Conservation (phyloP, 2,888 invertebrate genomes). For the Alentia gelatinosa region DNA sequence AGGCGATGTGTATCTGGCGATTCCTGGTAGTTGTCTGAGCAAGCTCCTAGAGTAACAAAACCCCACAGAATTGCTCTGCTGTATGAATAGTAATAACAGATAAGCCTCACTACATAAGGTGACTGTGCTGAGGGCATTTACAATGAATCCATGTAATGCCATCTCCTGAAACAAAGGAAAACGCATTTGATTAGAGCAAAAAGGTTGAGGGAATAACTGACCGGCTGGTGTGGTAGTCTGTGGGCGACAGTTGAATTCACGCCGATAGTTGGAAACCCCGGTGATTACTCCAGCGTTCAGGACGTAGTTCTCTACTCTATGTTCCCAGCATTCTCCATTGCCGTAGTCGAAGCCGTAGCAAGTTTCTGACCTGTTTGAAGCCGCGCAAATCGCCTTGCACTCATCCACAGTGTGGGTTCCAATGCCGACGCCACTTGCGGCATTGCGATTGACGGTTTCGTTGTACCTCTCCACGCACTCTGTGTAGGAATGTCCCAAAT, state of each 20-base stretch:
- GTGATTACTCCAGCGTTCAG: neutral
- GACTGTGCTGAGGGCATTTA: too few species aligned
- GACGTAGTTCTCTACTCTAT: neutral
- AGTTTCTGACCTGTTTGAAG: neutral
- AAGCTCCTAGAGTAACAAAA: too few species aligned
- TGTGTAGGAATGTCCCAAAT: neutral
- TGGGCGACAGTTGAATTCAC: slow-evolving; percentile 21
- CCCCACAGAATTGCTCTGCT: too few species aligned
- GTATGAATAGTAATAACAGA: too few species aligned
- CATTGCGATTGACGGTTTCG: neutral
- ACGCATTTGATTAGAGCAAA: too few species aligned
- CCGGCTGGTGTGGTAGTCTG: neutral
- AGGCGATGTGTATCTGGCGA: too few species aligned
- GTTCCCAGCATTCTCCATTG: neutral
- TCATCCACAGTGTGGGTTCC: neutral
- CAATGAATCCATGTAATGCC: too few species aligned
- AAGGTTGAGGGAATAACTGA: neutral
- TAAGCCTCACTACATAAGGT: too few species aligned
- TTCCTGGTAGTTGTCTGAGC: too few species aligned
- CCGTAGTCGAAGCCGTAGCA: slow-evolving; percentile 9
- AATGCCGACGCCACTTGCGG: neutral
- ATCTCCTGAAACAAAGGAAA: too few species aligned
- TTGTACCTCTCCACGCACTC: neutral
- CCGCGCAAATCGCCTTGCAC: neutral
- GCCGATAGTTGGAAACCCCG: slow-evolving; percentile 43